Evolutionary conservation across 2,797 vertebrate genomes (phyloP).

Genomic region (Podarcis lilfordi): DNA sequence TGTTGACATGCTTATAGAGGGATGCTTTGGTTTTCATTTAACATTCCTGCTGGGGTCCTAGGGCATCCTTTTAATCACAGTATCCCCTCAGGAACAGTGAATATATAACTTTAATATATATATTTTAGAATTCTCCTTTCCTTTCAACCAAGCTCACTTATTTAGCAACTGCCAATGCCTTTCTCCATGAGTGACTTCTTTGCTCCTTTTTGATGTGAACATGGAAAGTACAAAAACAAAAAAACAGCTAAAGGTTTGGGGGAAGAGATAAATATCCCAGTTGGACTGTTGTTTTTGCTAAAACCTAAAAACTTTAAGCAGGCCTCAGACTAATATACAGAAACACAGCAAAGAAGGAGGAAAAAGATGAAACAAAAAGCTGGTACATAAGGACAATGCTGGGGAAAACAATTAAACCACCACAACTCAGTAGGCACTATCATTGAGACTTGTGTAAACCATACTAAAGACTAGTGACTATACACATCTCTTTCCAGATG

Average conservation of each 20-base stretch:
- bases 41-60: constrained; percentile 68
- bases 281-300: constrained; percentile 64
- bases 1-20: constrained; percentile 54
- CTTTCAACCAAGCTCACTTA: constrained; percentile 49
- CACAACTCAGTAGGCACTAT: background rate
- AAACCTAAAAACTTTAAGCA: constrained; percentile 51
- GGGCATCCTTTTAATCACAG: constrained; percentile 62
- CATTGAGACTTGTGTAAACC: background rate
- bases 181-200: constrained; percentile 50
- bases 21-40: constrained; percentile 63
- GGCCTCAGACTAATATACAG: constrained; percentile 58
- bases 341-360: constrained; percentile 41
- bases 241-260: constrained; percentile 54
- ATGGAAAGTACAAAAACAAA: constrained; percentile 41
- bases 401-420: constrained; percentile 12
- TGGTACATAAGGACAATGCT: constrained; percentile 26
- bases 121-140: constrained; percentile 44
- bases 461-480: background rate
- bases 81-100: constrained; percentile 60
- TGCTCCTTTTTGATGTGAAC: constrained; percentile 60
- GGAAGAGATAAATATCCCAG: constrained; percentile 56
- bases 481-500: too few relatives aligned
- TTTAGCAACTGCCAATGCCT: constrained; percentile 43
- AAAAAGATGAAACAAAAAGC: constrained; percentile 58
- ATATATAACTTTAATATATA: constrained; percentile 49